These are phyloP conservation scores for Andricus grossulariae DNA, from an alignment of 1,140 invertebrate species.

Conservation along the genomic window DNA sequence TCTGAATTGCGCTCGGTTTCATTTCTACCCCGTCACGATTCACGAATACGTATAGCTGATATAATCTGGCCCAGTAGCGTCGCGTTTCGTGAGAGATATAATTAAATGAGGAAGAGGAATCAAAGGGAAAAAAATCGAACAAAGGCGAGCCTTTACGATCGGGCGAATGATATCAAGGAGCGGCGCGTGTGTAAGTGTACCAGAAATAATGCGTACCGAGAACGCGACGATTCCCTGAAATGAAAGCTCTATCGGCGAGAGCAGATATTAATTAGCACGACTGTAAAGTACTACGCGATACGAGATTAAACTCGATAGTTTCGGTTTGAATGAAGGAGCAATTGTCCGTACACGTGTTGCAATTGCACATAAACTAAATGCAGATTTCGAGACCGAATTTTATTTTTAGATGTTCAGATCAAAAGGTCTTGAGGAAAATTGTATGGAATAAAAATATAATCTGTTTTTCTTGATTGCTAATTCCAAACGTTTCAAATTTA, in stretches of 20 bases:
- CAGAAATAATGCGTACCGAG: slow-evolving; percentile 65
- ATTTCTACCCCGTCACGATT: slow-evolving; percentile 4
- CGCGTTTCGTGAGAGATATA: slow-evolving; percentile 40
- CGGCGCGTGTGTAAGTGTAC: slow-evolving; percentile 40
- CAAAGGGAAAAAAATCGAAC: slow-evolving; percentile 55
- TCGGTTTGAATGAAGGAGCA: slow-evolving; percentile 26
- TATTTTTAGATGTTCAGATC: too few relatives aligned
- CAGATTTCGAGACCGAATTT: neutral
- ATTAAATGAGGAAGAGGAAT: slow-evolving; percentile 44
- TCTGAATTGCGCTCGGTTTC: slow-evolving; percentile 11
- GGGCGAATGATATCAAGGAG: slow-evolving; percentile 39
- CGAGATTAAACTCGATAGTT: slow-evolving; percentile 37
- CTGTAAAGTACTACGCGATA: slow-evolving; percentile 43
- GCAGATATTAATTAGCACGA: slow-evolving; percentile 54
- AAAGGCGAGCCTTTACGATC: slow-evolving; percentile 61
- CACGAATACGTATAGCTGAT: neutral
- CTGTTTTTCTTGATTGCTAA: too few relatives aligned
- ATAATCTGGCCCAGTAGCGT: slow-evolving; percentile 25
- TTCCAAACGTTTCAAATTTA: too few relatives aligned
- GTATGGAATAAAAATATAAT: too few relatives aligned
- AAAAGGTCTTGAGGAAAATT: too few relatives aligned
- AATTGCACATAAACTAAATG: neutral
- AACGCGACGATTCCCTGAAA: slow-evolving; percentile 63
- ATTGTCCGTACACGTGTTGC: slow-evolving; percentile 25
- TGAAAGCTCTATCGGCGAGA: slow-evolving; percentile 45